Conservation (phyloP, 2,888 invertebrate species). For the Phanerotoma sp. region DNA sequence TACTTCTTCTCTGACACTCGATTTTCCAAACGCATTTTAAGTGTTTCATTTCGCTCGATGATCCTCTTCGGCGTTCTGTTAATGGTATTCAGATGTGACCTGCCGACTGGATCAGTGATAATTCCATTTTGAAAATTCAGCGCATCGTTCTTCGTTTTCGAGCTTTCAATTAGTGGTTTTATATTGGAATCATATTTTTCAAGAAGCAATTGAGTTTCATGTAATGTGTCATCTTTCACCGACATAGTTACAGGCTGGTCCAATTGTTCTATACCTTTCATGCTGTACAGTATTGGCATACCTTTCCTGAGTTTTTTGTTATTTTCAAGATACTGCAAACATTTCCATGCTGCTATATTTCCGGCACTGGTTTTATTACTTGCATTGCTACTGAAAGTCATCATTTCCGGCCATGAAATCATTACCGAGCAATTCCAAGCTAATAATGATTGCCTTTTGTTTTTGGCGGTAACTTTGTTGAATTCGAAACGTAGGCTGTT, state of each 20-base stretch:
- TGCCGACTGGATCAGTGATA: slow-evolving; percentile 28
- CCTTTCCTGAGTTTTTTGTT: slow-evolving; percentile 59
- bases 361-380: slow-evolving; percentile 62
- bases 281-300: slow-evolving; percentile 59
- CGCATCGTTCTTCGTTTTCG: neutral
- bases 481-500: slow-evolving; percentile 36
- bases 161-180: slow-evolving; percentile 8
- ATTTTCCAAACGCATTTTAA: slow-evolving; percentile 10
- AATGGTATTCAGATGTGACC: neutral
- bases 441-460: slow-evolving; percentile 27
- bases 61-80: neutral
- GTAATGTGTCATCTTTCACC: slow-evolving; percentile 53
- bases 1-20: neutral
- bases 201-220: slow-evolving; percentile 58
- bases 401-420: slow-evolving; percentile 62
- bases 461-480: slow-evolving; percentile 27
- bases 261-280: slow-evolving; percentile 53
- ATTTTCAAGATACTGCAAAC: slow-evolving; percentile 61
- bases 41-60: slow-evolving; percentile 16
- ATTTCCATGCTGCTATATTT: slow-evolving; percentile 60
- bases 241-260: slow-evolving; percentile 50
- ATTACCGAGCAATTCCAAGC: no score
- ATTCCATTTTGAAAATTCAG: neutral
- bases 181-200: slow-evolving; percentile 54
- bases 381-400: slow-evolving; percentile 61